Evolutionary conservation across 2,888 invertebrate species (phyloP), one percentile per base, ranked within the genome.

Genomic region (Metellina segmentata): DNA sequence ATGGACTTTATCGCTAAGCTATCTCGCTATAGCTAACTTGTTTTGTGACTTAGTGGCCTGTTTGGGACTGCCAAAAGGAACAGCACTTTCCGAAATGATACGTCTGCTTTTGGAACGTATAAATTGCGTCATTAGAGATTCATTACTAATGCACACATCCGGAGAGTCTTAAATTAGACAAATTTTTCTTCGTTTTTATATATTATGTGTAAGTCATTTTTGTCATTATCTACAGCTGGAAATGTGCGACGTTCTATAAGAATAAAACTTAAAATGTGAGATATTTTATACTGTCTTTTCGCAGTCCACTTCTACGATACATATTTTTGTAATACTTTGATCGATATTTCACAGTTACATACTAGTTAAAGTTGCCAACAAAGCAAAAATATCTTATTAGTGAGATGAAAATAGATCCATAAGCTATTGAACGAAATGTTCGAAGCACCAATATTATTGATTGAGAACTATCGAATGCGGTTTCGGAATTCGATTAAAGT

Each of bases 21-120:
- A 90, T 16, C 11, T 78, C 70, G 72, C 90, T 86, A 34, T 34
- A 83, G 49, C 91, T 91, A 91, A 61, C 70, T 91, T 91, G 90
- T 91, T 91, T 91, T 91, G 90, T 91, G 78, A 61, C 78, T 49
- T 61, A 34, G 34, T 75, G 74, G 75, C 72, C 9, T 51, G 49
- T 79, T 86, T 70, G 16, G 52, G 71, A 51, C 72, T 51, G 61
- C 48, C 48, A 16, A 48, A 20, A 82, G 52, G 52, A 72, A 71
- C 51, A 82, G 82, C 82, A 82, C 70, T 72, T 52, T 51, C 20
- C 11, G 19, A 20, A 51, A 51, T 51, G 13, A 2, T 69, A 61
- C 13, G 19, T 8, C 1, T 34, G 34, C 34, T 34, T 34, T 34
- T 34, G 34, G 34, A 34, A 34, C 34, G 34, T 34, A 34, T 1